Conservation (phyloP, 2,113 vertebrate genomes). For the Boleophthalmus pectinirostris region DNA sequence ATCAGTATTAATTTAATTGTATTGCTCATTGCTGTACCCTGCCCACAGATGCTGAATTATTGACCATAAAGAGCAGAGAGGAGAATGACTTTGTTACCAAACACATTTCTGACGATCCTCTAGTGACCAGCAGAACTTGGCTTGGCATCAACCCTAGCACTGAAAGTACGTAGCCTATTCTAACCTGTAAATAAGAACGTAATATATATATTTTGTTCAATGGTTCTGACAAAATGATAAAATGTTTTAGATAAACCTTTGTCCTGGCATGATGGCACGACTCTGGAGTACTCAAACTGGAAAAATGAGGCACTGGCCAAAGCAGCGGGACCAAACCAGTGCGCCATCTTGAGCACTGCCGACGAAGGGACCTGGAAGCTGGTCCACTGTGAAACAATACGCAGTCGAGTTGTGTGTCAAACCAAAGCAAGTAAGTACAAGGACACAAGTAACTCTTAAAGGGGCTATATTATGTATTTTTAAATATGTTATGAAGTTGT, state of each 20-base stretch:
- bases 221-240: neutral
- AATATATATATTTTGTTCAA: neutral
- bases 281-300: conserved; percentile 84
- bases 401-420: conserved; percentile 90
- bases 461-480: no score
- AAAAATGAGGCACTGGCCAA: neutral
- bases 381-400: conserved; percentile 76
- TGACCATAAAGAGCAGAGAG: conserved; percentile 84
- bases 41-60: conserved; percentile 79
- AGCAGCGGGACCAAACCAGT: conserved; percentile 46
- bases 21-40: neutral
- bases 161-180: conserved; percentile 68
- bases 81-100: conserved; percentile 89
- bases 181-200: neutral
- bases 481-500: neutral
- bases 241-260: conserved; percentile 50
- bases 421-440: conserved; percentile 78
- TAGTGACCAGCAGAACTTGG: conserved; percentile 88
- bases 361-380: conserved; percentile 81
- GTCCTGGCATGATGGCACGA: conserved; percentile 85
- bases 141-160: conserved; percentile 76
- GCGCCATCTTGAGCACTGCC: conserved; percentile 81
- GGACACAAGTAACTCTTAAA: neutral
- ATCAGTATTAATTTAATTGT: no score
- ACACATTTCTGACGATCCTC: conserved; percentile 78